Base-by-base conservation (phyloP, 92 coral and sea anemone species). In the Heliopora coerulea region DNA sequence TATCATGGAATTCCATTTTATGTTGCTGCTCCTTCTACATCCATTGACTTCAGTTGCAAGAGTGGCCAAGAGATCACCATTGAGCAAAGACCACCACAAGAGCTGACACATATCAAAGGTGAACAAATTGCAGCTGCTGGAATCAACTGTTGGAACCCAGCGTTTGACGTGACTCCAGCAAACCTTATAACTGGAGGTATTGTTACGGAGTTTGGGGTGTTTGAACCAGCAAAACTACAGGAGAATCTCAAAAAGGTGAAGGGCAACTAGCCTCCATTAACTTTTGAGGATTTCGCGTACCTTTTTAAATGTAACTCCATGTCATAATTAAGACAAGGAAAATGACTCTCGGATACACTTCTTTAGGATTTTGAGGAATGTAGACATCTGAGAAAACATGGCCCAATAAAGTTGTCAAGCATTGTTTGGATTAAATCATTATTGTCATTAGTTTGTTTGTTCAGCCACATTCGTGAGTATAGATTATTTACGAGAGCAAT, bases 151-250 rank as follows among this genome's bases (percentile, higher is more conserved):
- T 92, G 97, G 97, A 92, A 92, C 77, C 97, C 97, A 26, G 97
- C 96, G 9, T 92, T 92, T 87, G 97, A 92, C 24, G 82, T 92
- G 34, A 92, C 97, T 13, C 96, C 91, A 33, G 96, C 97, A 13
- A 87, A 83, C 6, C 82, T 92, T 62, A 89, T 92, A 11, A 85
- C 97, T 8, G 97, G 97, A 1, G 97, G 96, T 32, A 92, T 92
- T 75, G 78, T 89, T 49, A 89, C 96, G 8, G 96, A 92, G 65
- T 25, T 52, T 81, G 97, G 97, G 13, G 97, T 91, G 41, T 91
- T 83, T 33, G 66, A 65, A 61, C 91, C 97, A 1, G 60, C 80
- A 54, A 88, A 91, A 59, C 86, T 91, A 3, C 80, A 80, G 44
- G 75, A 59, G 11, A 75, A 85, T 31, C 49, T 88, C 10, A 29